Conservation (phyloP, 2,888 invertebrate genomes). For the Phalera bucephala region DNA sequence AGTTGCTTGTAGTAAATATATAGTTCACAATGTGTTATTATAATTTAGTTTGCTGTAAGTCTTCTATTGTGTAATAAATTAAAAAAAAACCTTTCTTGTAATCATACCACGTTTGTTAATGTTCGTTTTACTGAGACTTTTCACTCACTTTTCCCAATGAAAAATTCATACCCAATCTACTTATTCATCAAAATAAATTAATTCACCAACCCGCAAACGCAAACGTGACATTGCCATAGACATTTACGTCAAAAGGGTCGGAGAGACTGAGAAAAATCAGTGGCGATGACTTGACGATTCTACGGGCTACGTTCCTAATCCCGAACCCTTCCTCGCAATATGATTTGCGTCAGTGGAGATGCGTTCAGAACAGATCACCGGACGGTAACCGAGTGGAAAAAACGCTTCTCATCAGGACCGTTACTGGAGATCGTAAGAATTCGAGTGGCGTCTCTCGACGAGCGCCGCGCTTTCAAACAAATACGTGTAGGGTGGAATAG, state of each 20-base stretch:
- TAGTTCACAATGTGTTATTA: no score
- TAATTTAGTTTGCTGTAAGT: no score
- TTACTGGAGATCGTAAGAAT: conserved; percentile 54
- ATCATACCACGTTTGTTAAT: no score
- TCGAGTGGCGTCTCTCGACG: conserved; percentile 52
- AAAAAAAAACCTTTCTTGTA: no score
- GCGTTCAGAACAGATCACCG: conserved; percentile 79
- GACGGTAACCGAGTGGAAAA: conserved; percentile 82
- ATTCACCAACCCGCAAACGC: conserved; percentile 22
- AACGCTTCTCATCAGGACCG: conserved; percentile 75
- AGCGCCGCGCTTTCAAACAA: conserved; percentile 20
- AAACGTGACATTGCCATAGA: conserved; percentile 41
- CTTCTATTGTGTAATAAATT: no score
- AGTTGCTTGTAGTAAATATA: no score
- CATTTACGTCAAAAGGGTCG: conserved; percentile 29
- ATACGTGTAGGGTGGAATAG: conserved; percentile 12
- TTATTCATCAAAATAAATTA: conserved; percentile 18
- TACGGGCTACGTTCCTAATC: conserved; percentile 60
- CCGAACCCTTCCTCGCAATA: conserved; percentile 80
- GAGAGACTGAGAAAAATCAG: conserved; percentile 65
- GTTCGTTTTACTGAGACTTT: no score
- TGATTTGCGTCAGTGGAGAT: conserved; percentile 82
- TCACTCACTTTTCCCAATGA: no score
- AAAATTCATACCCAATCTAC: no score
- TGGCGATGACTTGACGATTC: conserved; percentile 69